These are phyloP conservation scores for Arge pagana DNA, from an alignment of 2,888 invertebrate species.

Conservation along the genomic window DNA sequence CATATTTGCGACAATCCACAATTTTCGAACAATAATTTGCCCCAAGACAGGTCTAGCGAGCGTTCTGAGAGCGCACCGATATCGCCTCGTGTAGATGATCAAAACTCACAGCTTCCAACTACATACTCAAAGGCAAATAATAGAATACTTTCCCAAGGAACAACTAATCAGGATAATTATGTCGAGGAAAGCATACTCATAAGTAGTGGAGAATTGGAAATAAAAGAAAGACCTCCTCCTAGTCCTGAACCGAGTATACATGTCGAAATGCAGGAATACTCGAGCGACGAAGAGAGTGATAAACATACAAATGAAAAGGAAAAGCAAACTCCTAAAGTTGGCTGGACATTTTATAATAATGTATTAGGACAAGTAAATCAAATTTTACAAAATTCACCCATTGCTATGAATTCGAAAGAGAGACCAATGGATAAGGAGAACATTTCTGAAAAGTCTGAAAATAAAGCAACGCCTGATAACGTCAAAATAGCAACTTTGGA, in stretches of 20 bases:
- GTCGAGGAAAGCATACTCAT: conserved; percentile 7
- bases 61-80: neutral
- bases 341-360: conserved; percentile 75
- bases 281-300: conserved; percentile 58
- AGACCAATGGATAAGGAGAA: conserved; percentile 29
- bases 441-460: conserved; percentile 3
- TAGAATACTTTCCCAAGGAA: neutral
- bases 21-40: neutral
- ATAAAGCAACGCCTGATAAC: conserved; percentile 35
- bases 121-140: neutral
- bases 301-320: conserved; percentile 50
- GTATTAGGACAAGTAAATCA: conserved; percentile 67
- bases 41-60: neutral
- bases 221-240: conserved; percentile 50
- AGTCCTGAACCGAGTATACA: conserved; percentile 62
- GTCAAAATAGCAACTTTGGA: conserved; percentile 52
- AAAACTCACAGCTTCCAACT: neutral
- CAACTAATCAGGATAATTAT: conserved; percentile 5
- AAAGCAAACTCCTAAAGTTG: conserved; percentile 63
- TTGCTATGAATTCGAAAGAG: conserved; percentile 21
- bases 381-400: conserved; percentile 59
- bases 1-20: conserved; percentile 4
- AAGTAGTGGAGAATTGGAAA: conserved; percentile 41
- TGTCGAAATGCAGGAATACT: conserved; percentile 61
- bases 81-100: neutral